Base-by-base conservation (phyloP, 2,113 vertebrate species). In the Diadophis punctatus region DNA sequence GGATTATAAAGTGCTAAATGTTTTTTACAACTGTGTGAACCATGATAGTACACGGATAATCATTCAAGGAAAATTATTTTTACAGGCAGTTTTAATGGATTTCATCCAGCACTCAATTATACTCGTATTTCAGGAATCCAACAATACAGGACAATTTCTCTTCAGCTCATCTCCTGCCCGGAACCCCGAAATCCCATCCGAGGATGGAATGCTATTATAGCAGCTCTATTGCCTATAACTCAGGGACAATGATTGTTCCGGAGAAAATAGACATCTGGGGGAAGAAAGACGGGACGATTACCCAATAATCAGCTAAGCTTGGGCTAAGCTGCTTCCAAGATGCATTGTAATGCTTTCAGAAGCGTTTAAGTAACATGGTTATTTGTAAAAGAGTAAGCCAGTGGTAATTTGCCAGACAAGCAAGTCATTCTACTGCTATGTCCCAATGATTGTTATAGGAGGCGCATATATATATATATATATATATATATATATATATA, bases 1-100 rank as follows among this genome's bases (percentile, higher is more conserved):
- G 97, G 98, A 98, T 98, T 98, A 98, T 97, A 98, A 97, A 97
- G 97, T 97, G 97, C 97, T 98, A 98, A 98, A 98, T 97, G 97
- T 96, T 97, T 98, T 98, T 97, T 97, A 97, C 97, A 98, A 98
- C 97, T 97, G 97, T 97, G 97, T 97, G 97, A 97, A 97, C 97
- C 97, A 97, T 96, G 97, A 97, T 96, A 96, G 95, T 91, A 96
- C 97, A 96, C 97, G 98, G 97, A 96, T 98, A 98, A 97, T 96
- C 97, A 97, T 97, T 98, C 96, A 97, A 93, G 96, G 95, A 95
- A 98, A 97, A 98, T 98, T 97, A 97, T 97, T 98, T 98, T 98
- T 97, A 97, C 98, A 98, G 97, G 97, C 97, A 97, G 94, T 96
- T 96, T 60, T 43, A 96, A 95, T 97, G 97, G 97, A 97, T 95